Evolutionary conservation across 1,140 invertebrate genomes (phyloP).

Genomic region (Drosophila prosaltans): DNA sequence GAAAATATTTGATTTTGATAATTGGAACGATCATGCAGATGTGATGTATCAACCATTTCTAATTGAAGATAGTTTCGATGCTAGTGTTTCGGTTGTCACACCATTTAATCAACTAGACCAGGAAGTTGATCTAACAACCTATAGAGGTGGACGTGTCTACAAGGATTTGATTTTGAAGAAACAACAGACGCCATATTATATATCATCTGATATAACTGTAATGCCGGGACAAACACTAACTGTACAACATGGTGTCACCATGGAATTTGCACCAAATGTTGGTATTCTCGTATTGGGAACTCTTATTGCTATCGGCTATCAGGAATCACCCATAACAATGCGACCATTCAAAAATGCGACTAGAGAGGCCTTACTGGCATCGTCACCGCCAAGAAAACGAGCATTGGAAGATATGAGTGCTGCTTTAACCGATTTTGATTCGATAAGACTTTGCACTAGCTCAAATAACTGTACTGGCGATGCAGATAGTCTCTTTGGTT

Average conservation of each 20-base stretch:
- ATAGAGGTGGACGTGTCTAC: conserved; percentile 92
- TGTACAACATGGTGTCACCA: conserved; percentile 94
- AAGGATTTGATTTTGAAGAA: conserved; percentile 89
- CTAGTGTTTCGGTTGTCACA: conserved; percentile 89
- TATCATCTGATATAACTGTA: conserved; percentile 96
- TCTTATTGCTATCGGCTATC: conserved; percentile 92
- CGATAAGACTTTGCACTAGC: conserved; percentile 89
- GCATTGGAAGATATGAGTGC: conserved; percentile 76
- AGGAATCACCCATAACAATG: conserved; percentile 92
- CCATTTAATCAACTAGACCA: conserved; percentile 70
- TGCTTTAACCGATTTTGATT: conserved; percentile 84
- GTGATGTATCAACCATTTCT: conserved; percentile 95
- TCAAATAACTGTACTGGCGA: conserved; percentile 87
- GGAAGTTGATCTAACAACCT: conserved; percentile 83
- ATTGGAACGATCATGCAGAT: conserved; percentile 99
- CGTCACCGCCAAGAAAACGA: conserved; percentile 83
- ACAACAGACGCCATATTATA: conserved; percentile 89
- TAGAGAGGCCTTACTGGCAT: conserved; percentile 41
- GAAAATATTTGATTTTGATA: conserved; percentile 99
- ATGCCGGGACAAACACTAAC: conserved; percentile 95
- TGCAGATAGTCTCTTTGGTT: conserved; percentile 83
- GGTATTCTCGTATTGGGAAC: conserved; percentile 97
- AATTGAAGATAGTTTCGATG: conserved; percentile 89
- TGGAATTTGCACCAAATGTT: conserved; percentile 98
- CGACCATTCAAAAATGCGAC: conserved; percentile 85